Percentiles rank a stretch among this genome's conserved stretches.
Conservation (phyloP, 92 coral and sea anemone genomes). For the Palythoa grandiflora region DNA sequence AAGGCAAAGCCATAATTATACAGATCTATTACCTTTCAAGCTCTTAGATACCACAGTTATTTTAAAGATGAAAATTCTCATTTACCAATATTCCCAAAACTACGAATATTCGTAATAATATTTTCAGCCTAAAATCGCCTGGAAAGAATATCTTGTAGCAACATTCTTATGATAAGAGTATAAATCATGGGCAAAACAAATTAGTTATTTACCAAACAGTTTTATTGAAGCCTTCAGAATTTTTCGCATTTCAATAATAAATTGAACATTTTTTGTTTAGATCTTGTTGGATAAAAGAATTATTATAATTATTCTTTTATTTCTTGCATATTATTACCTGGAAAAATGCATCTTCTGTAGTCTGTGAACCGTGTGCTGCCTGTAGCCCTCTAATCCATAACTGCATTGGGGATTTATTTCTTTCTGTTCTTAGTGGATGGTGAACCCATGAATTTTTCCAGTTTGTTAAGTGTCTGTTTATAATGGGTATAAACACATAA, state of each 20-base stretch:
- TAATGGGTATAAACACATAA: slow-evolving; percentile 46
- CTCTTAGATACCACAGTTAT: no score
- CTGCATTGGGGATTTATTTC: slow-evolving; percentile 49
- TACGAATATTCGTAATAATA: no score
- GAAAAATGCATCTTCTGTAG: slow-evolving; percentile 27
- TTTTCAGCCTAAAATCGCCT: not conserved
- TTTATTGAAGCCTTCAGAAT: not conserved
- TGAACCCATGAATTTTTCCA: slow-evolving; percentile 71
- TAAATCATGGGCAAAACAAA: not conserved
- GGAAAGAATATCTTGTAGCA: not conserved
- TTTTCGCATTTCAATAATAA: not conserved
- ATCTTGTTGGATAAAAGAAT: slow-evolving; percentile 8
- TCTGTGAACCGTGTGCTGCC: not conserved
- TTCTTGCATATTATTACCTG: not conserved
- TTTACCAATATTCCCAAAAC: not conserved
- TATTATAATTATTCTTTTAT: not conserved
- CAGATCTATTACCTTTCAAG: no score
- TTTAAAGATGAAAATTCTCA: not conserved
- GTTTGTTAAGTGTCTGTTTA: slow-evolving; percentile 50
- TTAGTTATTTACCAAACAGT: not conserved
- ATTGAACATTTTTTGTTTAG: not conserved
- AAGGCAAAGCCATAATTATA: no score
- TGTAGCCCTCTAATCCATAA: slow-evolving; percentile 59
- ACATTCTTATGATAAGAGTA: not conserved
- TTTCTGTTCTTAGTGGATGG: slow-evolving; percentile 53